Evolutionary conservation across 1,140 invertebrate genomes (phyloP), one percentile per base, ranked within the genome.

Genomic region (Drosophila hydei): DNA sequence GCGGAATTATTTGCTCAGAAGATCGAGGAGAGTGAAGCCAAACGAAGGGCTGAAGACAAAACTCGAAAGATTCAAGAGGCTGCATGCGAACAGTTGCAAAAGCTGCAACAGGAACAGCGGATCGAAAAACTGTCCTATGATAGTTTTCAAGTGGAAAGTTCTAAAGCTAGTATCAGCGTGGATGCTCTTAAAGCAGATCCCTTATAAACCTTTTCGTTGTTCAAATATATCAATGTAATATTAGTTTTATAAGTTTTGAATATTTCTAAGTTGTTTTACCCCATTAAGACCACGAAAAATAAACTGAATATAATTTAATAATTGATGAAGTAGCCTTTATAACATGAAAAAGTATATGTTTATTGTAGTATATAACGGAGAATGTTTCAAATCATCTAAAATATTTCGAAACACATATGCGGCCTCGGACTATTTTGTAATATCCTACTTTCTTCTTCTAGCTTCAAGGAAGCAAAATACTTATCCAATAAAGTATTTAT

Each of bases 1-100:
- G 89, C 83, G 0, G 80, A 89, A 23, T 43, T 91, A 27, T 48
- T 79, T n/a, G 71, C 77, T 36, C 75, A 84, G 23, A 75, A 90
- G 30, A 67, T 77, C 18, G 84, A 89, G 16, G 83, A 91, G 63
- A 75, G 69, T 21, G 89, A 87, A 27, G 56, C 72, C 1, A 87
- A 90, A 42, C 75, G 81, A 1, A 87, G 78, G 61, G 74, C 74
- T 11, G 78, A 87, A 21, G 79, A 69, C 18, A 83, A 79, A 23
- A 54, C 65, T 2, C 72, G 74, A 4, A 76, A 75, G 19, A 90
- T 91, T 38, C 84, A 89, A 36, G 76, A 87, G 27, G 84, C 85
- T 1, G 89, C 89, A 6, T 76, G 73, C 4, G 72, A 89, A 56
- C 89, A 91, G 56, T 48, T 91, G 0, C 51, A 87, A 33, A 80